Conservation (phyloP, 2,797 vertebrate species). For the Cephalopachus bancanus region DNA sequence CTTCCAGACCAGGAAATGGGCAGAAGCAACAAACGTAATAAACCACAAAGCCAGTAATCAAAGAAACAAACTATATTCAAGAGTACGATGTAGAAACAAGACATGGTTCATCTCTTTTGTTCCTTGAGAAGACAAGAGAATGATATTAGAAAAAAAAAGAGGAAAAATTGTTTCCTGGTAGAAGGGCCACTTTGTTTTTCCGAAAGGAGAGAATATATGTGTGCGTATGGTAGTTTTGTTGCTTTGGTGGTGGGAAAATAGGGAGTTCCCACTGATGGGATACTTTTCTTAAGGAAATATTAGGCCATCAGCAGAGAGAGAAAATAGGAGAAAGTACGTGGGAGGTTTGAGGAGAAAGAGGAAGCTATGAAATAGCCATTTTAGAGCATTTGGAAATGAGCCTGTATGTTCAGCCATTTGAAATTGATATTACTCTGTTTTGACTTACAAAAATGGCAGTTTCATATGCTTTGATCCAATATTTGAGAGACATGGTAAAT, state of each 20-base stretch:
- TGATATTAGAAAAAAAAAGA: background rate
- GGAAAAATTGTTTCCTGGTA: background rate
- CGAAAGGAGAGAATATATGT: background rate
- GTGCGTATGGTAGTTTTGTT: background rate
- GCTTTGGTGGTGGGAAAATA: conserved; percentile 13
- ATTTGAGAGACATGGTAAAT: background rate
- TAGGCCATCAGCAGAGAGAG: conserved; percentile 48
- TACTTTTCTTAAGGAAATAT: conserved; percentile 32
- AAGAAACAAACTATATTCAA: conserved; percentile 45
- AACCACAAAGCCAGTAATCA: conserved; percentile 32
- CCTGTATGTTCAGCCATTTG: background rate
- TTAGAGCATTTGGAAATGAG: background rate
- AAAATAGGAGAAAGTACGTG: background rate
- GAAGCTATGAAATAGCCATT: background rate
- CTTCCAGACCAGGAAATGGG: conserved; percentile 52
- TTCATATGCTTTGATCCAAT: conserved; percentile 32
- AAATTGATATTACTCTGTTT: conserved; percentile 32
- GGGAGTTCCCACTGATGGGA: background rate
- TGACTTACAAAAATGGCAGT: conserved; percentile 13
- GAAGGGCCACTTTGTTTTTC: background rate
- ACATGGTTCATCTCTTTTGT: conserved; percentile 40
- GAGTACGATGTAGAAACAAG: background rate
- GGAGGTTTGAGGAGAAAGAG: background rate
- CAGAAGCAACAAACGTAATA: conserved; percentile 4
- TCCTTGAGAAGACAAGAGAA: conserved; percentile 31